These are phyloP conservation scores for Monomorium pharaonis DNA, from an alignment of 1,140 invertebrate genomes.

Conservation along the genomic window DNA sequence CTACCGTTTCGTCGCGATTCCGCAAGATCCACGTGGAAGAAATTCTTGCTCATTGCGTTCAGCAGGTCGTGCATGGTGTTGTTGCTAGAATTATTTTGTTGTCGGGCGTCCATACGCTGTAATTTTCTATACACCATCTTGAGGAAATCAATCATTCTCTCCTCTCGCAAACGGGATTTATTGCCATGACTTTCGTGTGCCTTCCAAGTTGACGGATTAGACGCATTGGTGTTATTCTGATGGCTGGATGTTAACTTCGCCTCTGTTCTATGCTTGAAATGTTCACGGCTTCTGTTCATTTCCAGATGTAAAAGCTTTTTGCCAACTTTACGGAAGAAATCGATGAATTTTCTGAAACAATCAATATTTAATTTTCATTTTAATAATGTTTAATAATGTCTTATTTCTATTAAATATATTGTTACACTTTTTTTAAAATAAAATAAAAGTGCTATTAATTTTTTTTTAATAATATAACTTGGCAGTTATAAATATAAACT, in stretches of 20 bases:
- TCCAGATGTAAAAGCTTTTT: constrained; percentile 82
- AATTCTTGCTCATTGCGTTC: constrained; percentile 83
- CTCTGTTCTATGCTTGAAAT: constrained; percentile 62
- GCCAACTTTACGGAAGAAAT: constrained; percentile 83
- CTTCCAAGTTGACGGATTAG: constrained; percentile 61
- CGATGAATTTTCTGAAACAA: constrained; percentile 81
- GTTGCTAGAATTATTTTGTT: constrained; percentile 79
- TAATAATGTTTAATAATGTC: not conserved
- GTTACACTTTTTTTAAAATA: not conserved
- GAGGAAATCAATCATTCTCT: constrained; percentile 83
- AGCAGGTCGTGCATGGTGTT: constrained; percentile 83
- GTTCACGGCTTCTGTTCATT: constrained; percentile 78
- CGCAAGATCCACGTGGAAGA: constrained; percentile 82
- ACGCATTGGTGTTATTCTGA: constrained; percentile 61
- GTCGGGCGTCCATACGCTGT: constrained; percentile 81
- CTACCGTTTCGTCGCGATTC: constrained; percentile 75
- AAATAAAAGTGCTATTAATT: not conserved
- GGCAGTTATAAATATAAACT: not conserved
- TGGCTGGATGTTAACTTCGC: constrained; percentile 12
- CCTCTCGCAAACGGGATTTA: constrained; percentile 79
- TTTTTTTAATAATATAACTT: not conserved
- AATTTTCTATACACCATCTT: constrained; percentile 82
- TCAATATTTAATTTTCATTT: constrained; percentile 6
- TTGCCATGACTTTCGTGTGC: constrained; percentile 75
- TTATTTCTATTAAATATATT: not conserved